Percentiles rank a stretch among this genome's conserved stretches.
phyloP scores from a whole-genome alignment of 92 coral and sea anemone species.

The Virgularia gustaviana region DNA sequence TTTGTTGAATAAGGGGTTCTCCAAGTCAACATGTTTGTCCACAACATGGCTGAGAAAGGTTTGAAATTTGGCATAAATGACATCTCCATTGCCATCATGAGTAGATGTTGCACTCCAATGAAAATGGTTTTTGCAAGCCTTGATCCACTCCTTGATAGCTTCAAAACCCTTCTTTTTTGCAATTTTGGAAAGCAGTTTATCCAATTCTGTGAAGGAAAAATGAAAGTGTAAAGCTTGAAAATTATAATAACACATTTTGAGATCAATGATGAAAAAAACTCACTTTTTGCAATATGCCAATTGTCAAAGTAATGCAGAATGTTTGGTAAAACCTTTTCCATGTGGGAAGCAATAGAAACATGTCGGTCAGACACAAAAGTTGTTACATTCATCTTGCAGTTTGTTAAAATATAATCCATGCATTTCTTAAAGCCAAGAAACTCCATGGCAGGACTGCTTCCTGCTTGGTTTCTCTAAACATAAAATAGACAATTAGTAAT shows the following conservation, averaged over 20 bases:
- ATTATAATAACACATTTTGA: too few relatives aligned
- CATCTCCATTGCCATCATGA: conserved; percentile 40
- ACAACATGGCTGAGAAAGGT: conserved; percentile 49
- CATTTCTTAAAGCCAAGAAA: conserved; percentile 52
- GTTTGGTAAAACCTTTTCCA: conserved; percentile 44
- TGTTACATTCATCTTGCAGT: conserved; percentile 42
- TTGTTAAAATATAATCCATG: conserved; percentile 48
- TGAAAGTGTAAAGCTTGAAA: too few relatives aligned
- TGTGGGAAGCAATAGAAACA: conserved; percentile 54
- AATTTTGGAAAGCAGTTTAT: background rate
- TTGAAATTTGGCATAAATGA: conserved; percentile 47
- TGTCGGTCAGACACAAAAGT: conserved; percentile 52
- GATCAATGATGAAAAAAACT: background rate
- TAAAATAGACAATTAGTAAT: too few relatives aligned
- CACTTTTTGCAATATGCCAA: conserved; percentile 69
- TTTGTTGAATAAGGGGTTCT: conserved; percentile 10
- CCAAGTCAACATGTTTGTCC: conserved; percentile 29
- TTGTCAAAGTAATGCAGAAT: conserved; percentile 62
- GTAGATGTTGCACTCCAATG: conserved; percentile 52
- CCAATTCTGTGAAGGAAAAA: too few relatives aligned
- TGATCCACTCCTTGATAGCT: conserved; percentile 42
- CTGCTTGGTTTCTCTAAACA: conserved; percentile 56
- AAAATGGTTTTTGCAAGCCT: conserved; percentile 44
- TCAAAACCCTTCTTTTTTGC: conserved; percentile 7
- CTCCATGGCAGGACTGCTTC: conserved; percentile 64